phyloP scores from a whole-genome alignment of 92 coral and sea anemone species.

The Epizoanthus illoricatus region DNA sequence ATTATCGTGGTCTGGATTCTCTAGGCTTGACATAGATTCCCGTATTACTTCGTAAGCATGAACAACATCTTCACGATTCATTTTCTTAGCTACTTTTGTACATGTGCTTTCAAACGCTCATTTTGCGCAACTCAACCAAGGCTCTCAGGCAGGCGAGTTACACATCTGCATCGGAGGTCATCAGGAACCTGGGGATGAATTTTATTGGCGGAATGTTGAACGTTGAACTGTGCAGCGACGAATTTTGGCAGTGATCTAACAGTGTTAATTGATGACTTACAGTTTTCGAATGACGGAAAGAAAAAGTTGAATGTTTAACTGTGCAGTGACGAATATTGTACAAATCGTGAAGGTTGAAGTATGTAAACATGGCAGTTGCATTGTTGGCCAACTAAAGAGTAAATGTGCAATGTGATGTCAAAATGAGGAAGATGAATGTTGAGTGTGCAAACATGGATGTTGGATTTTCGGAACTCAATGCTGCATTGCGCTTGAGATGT shows the following conservation, averaged over 20 bases:
- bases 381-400: not conserved
- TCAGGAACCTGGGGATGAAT: not conserved
- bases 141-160: not conserved
- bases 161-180: not conserved
- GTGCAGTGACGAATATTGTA: too few relatives aligned
- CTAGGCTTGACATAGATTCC: not conserved
- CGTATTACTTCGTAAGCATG: conserved; percentile 6
- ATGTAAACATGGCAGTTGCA: not conserved
- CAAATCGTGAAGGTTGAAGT: not conserved
- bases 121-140: not conserved
- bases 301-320: too few relatives aligned
- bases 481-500: too few relatives aligned
- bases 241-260: not conserved
- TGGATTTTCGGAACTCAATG: too few relatives aligned
- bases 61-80: conserved; percentile 8
- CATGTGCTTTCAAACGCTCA: too few relatives aligned
- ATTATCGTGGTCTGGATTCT: not conserved
- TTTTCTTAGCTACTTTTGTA: not conserved
- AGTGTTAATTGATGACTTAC: not conserved
- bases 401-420: too few relatives aligned
- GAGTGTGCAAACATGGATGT: too few relatives aligned
- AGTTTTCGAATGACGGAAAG: too few relatives aligned
- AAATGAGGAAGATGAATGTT: too few relatives aligned
- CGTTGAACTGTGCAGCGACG: not conserved
- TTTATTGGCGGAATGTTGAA: not conserved